These are phyloP conservation scores for Platalea minor DNA, from an alignment of 2,797 vertebrate species.

Conservation along the genomic window DNA sequence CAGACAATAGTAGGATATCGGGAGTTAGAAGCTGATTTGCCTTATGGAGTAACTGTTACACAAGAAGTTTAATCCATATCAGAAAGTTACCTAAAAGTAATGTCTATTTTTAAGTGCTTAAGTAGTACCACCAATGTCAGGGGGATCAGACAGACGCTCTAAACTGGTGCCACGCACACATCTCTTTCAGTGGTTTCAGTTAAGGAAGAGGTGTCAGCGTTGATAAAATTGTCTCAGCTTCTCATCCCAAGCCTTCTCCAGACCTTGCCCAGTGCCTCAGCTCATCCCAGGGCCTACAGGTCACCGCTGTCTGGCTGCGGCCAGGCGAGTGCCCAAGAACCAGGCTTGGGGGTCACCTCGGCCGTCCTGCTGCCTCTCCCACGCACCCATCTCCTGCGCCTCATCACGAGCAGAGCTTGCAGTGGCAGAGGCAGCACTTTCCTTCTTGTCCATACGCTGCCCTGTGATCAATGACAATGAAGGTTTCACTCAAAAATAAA, in stretches of 20 bases:
- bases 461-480: not conserved
- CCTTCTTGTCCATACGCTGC: not conserved
- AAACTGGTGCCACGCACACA: not conserved
- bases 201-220: not conserved
- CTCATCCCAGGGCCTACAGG: not conserved
- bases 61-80: not conserved
- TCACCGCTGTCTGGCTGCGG: accelerated
- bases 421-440: not conserved
- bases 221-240: not conserved
- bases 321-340: not conserved
- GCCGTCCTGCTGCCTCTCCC: not conserved
- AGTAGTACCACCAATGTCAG: not conserved
- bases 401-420: accelerated
- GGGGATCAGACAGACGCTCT: not conserved
- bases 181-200: not conserved
- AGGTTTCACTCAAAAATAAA: not conserved
- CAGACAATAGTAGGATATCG: not conserved
- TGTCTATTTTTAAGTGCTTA: not conserved
- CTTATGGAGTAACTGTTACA: not conserved
- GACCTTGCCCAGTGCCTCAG: not conserved
- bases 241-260: not conserved
- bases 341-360: accelerated
- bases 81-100: not conserved
- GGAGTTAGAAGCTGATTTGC: not conserved
- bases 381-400: not conserved